These are phyloP conservation scores for Yponomeuta malinellus DNA, from an alignment of 2,888 invertebrate species.

Conservation along the genomic window DNA sequence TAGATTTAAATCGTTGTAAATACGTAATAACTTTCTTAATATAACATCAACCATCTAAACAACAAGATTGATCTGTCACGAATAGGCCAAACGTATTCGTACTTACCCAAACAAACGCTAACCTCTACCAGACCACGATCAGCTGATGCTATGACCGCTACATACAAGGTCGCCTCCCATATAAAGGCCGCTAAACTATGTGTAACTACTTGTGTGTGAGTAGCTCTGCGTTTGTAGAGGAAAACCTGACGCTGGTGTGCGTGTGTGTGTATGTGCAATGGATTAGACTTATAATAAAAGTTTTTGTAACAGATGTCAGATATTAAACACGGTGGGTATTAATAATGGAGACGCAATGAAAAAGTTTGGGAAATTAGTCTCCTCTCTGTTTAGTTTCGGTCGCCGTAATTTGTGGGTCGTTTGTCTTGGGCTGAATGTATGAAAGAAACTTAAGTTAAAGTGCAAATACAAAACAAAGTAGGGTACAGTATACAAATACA, in stretches of 20 bases:
- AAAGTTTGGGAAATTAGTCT: constrained; percentile 64
- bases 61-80: too few relatives aligned
- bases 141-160: constrained; percentile 22
- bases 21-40: too few relatives aligned
- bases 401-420: not conserved
- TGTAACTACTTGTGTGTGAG: constrained; percentile 54
- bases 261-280: constrained; percentile 58
- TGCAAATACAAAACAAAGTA: not conserved
- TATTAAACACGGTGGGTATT: constrained; percentile 73
- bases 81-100: too few relatives aligned
- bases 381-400: constrained; percentile 4
- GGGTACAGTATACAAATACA: too few relatives aligned
- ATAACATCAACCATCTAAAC: too few relatives aligned
- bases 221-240: constrained; percentile 34
- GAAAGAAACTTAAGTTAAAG: not conserved
- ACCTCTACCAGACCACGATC: not conserved
- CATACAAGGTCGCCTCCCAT: constrained; percentile 41
- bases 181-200: constrained; percentile 60
- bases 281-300: constrained; percentile 76
- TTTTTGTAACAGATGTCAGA: constrained; percentile 76
- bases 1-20: too few relatives aligned
- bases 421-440: not conserved
- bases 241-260: constrained; percentile 33
- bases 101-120: not conserved
- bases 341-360: constrained; percentile 65